These are phyloP conservation scores for Tiaroga cobitis DNA, from an alignment of 2,797 vertebrate species.

Conservation along the genomic window DNA sequence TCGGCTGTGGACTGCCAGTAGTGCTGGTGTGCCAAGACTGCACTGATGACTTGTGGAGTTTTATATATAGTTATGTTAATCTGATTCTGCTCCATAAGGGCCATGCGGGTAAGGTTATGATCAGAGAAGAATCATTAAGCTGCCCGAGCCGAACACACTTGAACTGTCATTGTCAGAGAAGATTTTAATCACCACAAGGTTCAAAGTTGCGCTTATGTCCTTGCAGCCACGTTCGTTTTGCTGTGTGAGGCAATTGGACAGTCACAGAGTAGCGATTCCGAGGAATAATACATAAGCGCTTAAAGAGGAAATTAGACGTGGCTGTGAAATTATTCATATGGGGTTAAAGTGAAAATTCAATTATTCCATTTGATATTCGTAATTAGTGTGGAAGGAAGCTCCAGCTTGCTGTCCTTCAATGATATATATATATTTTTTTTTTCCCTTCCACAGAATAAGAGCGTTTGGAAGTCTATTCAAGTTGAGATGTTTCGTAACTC, in stretches of 20 bases:
- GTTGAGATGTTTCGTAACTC: neutral
- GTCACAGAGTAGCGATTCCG: slow-evolving; percentile 19
- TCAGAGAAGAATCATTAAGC: slow-evolving; percentile 47
- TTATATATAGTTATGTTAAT: slow-evolving; percentile 48
- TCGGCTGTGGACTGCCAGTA: slow-evolving; percentile 5
- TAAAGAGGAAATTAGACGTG: slow-evolving; percentile 52
- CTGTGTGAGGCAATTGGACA: slow-evolving; percentile 10
- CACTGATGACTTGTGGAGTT: slow-evolving; percentile 14
- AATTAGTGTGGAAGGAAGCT: slow-evolving; percentile 41
- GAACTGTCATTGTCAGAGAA: slow-evolving; percentile 42
- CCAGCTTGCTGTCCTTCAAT: neutral
- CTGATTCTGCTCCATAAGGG: slow-evolving; percentile 36
- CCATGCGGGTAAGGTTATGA: slow-evolving; percentile 38
- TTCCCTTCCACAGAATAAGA: neutral
- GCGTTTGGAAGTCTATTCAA: neutral
- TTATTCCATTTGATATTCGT: slow-evolving; percentile 51
- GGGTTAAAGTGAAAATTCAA: slow-evolving; percentile 47
- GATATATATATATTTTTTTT: neutral
- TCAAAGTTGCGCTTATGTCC: slow-evolving; percentile 45
- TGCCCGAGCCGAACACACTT: slow-evolving; percentile 35
- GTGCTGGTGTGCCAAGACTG: slow-evolving; percentile 18
- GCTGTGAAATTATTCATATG: slow-evolving; percentile 49
- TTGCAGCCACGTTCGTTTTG: slow-evolving; percentile 28
- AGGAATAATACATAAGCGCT: slow-evolving; percentile 50
- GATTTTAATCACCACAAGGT: slow-evolving; percentile 53